phyloP scores from a whole-genome alignment of 2,888 invertebrate genomes.

The Drosophila paramelanica region DNA sequence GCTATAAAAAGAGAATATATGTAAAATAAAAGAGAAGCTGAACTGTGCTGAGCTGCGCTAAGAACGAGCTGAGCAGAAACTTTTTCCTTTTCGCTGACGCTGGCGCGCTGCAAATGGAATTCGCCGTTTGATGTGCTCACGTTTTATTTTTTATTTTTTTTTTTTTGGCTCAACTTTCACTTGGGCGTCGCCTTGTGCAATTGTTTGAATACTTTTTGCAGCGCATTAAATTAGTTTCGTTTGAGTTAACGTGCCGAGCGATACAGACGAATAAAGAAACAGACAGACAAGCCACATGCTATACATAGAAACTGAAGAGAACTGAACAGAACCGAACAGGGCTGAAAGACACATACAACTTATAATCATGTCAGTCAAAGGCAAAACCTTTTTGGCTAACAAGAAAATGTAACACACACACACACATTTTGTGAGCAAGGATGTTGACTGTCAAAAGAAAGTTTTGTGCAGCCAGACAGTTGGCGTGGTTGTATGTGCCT shows the following conservation, averaged over 20 bases:
- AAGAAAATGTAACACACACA: slow-evolving; percentile 54
- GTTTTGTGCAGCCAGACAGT: slow-evolving; percentile 49
- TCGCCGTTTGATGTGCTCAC: slow-evolving; percentile 78
- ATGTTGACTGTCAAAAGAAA: slow-evolving; percentile 58
- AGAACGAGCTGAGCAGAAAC: slow-evolving; percentile 49
- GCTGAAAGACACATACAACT: slow-evolving; percentile 62
- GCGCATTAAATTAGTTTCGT: slow-evolving; percentile 82
- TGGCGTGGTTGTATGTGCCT: not conserved
- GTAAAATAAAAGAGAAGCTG: slow-evolving; percentile 25
- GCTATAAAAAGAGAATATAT: slow-evolving; percentile 10
- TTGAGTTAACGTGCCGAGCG: slow-evolving; percentile 79
- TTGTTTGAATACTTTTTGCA: slow-evolving; percentile 81
- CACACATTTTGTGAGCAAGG: slow-evolving; percentile 12
- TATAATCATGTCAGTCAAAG: slow-evolving; percentile 82
- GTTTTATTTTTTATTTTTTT: slow-evolving; percentile 21
- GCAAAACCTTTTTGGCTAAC: slow-evolving; percentile 60
- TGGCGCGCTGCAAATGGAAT: slow-evolving; percentile 70
- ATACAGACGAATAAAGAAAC: slow-evolving; percentile 37
- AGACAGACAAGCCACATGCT: slow-evolving; percentile 33
- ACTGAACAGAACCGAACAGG: slow-evolving; percentile 3
- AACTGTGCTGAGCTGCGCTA: slow-evolving; percentile 26
- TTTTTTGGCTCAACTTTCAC: slow-evolving; percentile 58
- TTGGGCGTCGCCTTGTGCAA: slow-evolving; percentile 79
- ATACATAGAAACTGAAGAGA: slow-evolving; percentile 29
- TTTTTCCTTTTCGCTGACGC: slow-evolving; percentile 70